Evolutionary conservation across 1,140 invertebrate genomes (phyloP), one percentile per base, ranked within the genome.

Genomic region (Drosophila malerkotliana): DNA sequence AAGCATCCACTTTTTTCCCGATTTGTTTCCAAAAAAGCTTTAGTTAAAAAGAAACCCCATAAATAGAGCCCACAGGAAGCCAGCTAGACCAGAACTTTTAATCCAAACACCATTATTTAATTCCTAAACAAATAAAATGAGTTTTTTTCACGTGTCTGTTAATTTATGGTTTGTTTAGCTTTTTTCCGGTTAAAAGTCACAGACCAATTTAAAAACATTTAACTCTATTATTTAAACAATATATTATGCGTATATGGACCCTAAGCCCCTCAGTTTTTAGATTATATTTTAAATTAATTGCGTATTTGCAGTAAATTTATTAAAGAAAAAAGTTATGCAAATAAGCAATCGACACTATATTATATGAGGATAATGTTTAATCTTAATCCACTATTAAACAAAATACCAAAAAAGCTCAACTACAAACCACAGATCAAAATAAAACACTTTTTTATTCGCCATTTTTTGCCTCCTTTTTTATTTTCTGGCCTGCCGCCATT

Each of bases 1-100:
- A 34, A 52, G 24, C 14, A 14, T 45, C 64, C 8, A 6, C 26
- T 28, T 45, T 48, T 21, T n/a, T 44, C 45, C 0, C 0, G 34
- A 64, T 26, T 52, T 30, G 28, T 51, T 21, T 18, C 18, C 59
- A 53, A 3, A 28, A 52, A 30, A 5, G 28, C 12, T 32, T 44
- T 63, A 64, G 63, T 64, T 64, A 44, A 37, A 64, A 48, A 49
- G 62, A 49, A 66, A 66, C 44, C 58, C 32, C 0, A n/a, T 37
- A n/a, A 37, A 37, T 37, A n/a, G 34, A 58, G 44, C 14, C 9
- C 59, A 9, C 9, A 62, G 32, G 32, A 32, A 32, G 32, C 32
- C 9, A 32, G 32, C 32, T 37, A 37, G 34, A 37, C 34, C 34
- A 37, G 34, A 37, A 37, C 34, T 37, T 37, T 37, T 37, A 37